A percentile compares a stretch with the other conserved stretches of the same genome.
Evolutionary conservation across 2,113 vertebrate genomes (phyloP).

Genomic region (Ifrita kowaldi): DNA sequence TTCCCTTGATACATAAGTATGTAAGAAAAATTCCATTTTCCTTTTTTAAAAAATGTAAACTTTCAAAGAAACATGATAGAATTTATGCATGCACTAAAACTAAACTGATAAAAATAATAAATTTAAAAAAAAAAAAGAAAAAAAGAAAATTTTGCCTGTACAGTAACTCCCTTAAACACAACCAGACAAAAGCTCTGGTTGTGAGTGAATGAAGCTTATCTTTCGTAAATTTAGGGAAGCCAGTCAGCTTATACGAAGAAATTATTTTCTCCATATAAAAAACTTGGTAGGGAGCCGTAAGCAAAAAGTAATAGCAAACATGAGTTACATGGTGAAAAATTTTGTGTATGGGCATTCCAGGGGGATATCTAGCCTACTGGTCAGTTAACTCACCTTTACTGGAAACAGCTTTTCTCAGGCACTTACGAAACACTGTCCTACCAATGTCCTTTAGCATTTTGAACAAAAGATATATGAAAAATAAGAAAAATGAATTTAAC

Average conservation of each 20-base stretch:
- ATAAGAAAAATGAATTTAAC: neutral
- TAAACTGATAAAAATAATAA: neutral
- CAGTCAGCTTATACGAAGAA: neutral
- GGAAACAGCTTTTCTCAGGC: neutral
- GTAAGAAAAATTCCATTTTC: neutral
- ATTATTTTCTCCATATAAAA: neutral
- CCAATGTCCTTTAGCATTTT: neutral
- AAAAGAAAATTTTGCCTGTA: neutral
- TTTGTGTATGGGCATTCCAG: neutral
- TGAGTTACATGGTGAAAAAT: neutral
- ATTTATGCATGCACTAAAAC: neutral
- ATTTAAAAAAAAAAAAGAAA: neutral
- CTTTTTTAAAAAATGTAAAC: neutral
- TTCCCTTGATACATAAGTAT: neutral
- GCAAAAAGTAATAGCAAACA: neutral
- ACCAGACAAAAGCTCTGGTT: neutral
- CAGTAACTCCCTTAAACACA: neutral
- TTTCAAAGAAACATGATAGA: neutral
- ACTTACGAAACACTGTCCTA: neutral
- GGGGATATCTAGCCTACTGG: neutral
- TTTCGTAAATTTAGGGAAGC: neutral
- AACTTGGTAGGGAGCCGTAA: neutral
- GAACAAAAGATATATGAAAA: neutral
- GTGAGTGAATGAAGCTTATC: neutral
- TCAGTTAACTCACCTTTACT: neutral